phyloP scores from a whole-genome alignment of 2,797 vertebrate species.

The Chaenodraco wilsoni region DNA sequence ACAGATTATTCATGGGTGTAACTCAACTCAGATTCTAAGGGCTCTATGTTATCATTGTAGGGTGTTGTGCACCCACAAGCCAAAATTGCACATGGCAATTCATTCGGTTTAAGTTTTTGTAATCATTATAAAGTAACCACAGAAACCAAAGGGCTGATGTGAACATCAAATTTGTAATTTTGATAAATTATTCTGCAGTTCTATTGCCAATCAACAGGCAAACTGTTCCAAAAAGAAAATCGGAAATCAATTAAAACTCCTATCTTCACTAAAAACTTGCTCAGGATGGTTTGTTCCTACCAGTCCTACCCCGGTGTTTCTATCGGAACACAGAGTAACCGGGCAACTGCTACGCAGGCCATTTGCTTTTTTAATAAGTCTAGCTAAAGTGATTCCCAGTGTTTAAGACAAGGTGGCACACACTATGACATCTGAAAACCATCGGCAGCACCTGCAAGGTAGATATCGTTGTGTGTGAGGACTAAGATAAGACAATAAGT shows the following conservation, averaged over 20 bases:
- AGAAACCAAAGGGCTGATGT: slow-evolving; percentile 4
- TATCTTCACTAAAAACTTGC: not conserved
- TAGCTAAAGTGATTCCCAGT: not conserved
- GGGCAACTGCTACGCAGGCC: no score
- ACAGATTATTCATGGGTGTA: not conserved
- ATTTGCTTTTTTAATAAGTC: slow-evolving; percentile 6
- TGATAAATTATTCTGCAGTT: not conserved
- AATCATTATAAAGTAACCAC: slow-evolving; percentile 2
- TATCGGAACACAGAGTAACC: not conserved
- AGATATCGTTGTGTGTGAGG: not conserved
- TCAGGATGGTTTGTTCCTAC: not conserved
- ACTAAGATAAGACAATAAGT: not conserved
- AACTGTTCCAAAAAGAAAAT: not conserved
- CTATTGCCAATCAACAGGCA: not conserved
- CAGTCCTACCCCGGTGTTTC: not conserved
- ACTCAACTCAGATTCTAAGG: not conserved
- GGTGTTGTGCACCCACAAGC: not conserved
- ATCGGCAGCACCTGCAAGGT: not conserved
- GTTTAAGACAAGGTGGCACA: slow-evolving; percentile 5
- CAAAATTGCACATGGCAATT: not conserved
- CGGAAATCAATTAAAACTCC: not conserved
- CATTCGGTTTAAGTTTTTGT: not conserved
- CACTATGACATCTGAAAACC: not conserved
- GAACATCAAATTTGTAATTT: not conserved
- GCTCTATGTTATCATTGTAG: not conserved